Evolutionary conservation across 2,113 vertebrate species (phyloP).

Genomic region (Pterocles gutturalis): DNA sequence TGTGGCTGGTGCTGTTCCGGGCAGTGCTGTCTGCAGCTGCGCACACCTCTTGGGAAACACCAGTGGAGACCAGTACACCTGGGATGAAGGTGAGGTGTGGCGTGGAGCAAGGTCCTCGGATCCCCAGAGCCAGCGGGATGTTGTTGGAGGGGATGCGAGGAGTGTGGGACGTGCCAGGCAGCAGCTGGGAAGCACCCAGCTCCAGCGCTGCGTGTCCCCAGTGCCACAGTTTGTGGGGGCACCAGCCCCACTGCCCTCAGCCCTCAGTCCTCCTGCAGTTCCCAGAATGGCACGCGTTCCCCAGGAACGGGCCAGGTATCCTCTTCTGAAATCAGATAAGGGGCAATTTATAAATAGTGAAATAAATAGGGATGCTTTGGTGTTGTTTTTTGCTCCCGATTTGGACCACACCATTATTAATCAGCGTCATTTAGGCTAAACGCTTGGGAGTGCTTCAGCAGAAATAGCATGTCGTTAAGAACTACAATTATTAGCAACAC

Average conservation of each 20-base stretch:
- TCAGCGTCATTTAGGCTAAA: background rate
- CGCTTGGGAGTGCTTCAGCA: background rate
- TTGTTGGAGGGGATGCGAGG: background rate
- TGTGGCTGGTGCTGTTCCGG: fast-evolving
- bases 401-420: background rate
- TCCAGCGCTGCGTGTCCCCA: background rate
- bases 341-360: background rate
- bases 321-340: background rate
- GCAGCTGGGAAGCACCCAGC: background rate
- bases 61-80: background rate
- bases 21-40: background rate
- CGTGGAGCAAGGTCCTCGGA: background rate
- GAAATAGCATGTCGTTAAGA: background rate
- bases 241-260: background rate
- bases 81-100: background rate
- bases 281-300: fast-evolving
- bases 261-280: background rate
- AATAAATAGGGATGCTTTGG: background rate
- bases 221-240: fast-evolving
- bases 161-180: background rate
- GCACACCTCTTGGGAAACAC: background rate
- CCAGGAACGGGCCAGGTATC: background rate
- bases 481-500: background rate
- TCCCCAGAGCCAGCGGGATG: background rate
- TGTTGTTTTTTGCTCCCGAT: background rate